Conservation (phyloP, 2,888 invertebrate genomes). For the Caprella mutica region DNA sequence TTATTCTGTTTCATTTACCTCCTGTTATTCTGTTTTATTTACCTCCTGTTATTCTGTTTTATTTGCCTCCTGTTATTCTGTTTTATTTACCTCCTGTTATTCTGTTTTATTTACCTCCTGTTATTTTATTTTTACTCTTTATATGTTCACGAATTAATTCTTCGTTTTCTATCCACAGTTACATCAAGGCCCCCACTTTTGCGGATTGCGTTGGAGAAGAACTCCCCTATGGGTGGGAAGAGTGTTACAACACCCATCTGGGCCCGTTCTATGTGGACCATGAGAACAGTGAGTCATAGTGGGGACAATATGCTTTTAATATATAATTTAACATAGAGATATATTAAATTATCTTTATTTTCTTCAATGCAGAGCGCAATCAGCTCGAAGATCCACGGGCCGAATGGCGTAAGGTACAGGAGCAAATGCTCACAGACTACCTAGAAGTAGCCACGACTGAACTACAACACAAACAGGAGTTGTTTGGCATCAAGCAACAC, state of each 20-base stretch:
- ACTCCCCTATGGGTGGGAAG: slow-evolving; percentile 93
- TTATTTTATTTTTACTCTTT: too few species aligned
- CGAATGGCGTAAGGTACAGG: slow-evolving; percentile 93
- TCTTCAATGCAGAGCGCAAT: slow-evolving; percentile 61
- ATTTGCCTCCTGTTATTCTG: too few species aligned
- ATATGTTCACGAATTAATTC: neutral
- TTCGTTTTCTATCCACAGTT: slow-evolving; percentile 55
- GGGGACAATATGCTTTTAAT: neutral
- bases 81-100: too few species aligned
- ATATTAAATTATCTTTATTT: neutral
- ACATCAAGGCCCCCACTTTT: slow-evolving; percentile 90
- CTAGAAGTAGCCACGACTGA: slow-evolving; percentile 90
- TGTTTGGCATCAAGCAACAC: slow-evolving; percentile 89
- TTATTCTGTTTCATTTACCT: too few species aligned
- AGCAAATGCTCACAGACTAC: slow-evolving; percentile 93
- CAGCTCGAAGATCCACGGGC: slow-evolving; percentile 91
- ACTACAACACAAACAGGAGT: slow-evolving; percentile 91
- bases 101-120: too few species aligned
- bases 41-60: too few species aligned
- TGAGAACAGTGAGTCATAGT: slow-evolving; percentile 68
- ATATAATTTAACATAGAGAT: too few species aligned
- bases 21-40: too few species aligned
- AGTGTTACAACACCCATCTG: slow-evolving; percentile 83
- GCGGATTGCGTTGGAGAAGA: slow-evolving; percentile 97
- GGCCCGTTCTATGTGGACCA: slow-evolving; percentile 96